Evolutionary conservation across 2,797 vertebrate genomes (phyloP), one percentile per base, ranked within the genome.

Genomic region (Pangasius djambal): DNA sequence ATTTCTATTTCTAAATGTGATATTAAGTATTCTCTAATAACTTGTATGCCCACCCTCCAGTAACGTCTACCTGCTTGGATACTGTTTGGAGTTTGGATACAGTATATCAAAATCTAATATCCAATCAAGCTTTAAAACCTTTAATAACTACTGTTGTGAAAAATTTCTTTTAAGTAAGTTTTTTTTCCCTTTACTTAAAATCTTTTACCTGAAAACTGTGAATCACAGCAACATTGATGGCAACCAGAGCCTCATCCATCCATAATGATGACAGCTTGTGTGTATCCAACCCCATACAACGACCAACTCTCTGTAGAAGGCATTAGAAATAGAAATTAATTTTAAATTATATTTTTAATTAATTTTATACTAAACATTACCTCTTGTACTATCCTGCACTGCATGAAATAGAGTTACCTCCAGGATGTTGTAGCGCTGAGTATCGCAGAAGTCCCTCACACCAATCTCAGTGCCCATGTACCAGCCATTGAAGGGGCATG

Each of bases 381-480:
- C n/a, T 50, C 28, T 28, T 52, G 8, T 10, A 18, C 16, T 28
- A 57, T 52, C 34, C 55, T 6, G 8, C 44, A 77, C 4, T 20
- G 57, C 72, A 12, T 31, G 13, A 61, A 25, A 15, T 57, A 37
- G 18, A 0, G 0, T 88, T 91, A 97, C 97, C 97, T 97, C 94
- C 1, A 97, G 94, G 89, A 97, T 92, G 84, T 97, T 97, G 95
- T 97, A 97, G 40, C 97, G 96, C 83, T 97, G 96, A 0, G 93
- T 82, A 0, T 98, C 97, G 1, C 97, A 97, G 92, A 97, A 96
- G 93, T 97, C 96, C 16, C 97, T 94, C 72, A 97, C 97, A 0
- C 97, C 97, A 0, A 98, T 97, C 95, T 98, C 97, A 0, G 97
- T 96, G 7, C 97, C 97, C 97, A 97, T 96, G 94, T 97, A 98